A percentile compares a stretch with the other conserved stretches of the same genome.
Evolutionary conservation across 2,888 invertebrate genomes (phyloP).

Genomic region (Agrotis exclamationis): DNA sequence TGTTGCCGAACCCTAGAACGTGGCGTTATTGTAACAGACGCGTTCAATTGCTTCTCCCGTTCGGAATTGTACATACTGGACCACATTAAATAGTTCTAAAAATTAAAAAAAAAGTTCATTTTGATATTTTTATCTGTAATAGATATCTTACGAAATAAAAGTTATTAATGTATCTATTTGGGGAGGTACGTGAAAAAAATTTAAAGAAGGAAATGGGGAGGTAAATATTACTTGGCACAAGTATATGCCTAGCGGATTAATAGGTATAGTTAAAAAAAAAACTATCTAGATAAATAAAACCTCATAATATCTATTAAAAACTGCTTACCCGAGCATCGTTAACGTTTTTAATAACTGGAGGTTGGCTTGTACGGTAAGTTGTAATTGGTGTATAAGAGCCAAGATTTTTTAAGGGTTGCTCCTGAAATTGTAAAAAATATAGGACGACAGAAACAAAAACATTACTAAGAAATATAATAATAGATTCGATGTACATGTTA

Average conservation of each 20-base stretch:
- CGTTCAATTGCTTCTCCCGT: slow-evolving; percentile 70
- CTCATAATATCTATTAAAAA: background rate
- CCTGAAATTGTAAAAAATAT: slow-evolving; percentile 64
- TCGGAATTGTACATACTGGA: slow-evolving; percentile 74
- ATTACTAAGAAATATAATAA: no score
- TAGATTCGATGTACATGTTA: background rate
- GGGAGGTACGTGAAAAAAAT: no score
- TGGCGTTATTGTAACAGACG: slow-evolving; percentile 76
- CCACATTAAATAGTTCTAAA: slow-evolving; percentile 78
- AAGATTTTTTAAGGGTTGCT: slow-evolving; percentile 60
- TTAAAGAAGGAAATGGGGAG: no score
- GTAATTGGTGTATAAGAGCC: slow-evolving; percentile 68
- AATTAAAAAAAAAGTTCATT: slow-evolving; percentile 25
- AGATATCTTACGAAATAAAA: no score
- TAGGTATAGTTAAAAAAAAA: no score
- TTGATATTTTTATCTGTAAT: background rate
- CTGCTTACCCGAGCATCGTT: slow-evolving; percentile 80
- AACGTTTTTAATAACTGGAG: slow-evolving; percentile 79
- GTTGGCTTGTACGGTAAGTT: slow-evolving; percentile 78
- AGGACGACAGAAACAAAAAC: no score
- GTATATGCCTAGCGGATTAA: no score
- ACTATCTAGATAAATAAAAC: no score
- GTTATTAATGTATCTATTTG: no score
- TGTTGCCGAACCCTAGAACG: slow-evolving; percentile 64
- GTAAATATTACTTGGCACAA: no score